Base-by-base conservation (phyloP, 2,888 invertebrate genomes). In the Morpho achilles region DNA sequence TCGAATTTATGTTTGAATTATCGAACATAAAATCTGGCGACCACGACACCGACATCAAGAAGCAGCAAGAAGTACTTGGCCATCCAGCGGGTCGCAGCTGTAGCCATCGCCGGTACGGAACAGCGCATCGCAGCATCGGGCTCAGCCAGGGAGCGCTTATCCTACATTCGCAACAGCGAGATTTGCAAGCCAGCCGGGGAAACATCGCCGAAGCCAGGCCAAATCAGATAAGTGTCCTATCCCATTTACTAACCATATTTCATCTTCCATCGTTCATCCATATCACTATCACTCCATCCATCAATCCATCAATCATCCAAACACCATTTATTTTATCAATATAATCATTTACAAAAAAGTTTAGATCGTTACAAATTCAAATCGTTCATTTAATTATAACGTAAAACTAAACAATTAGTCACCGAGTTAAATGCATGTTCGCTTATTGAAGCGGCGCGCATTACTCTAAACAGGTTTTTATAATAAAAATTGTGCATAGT, bases 231-330 rank as follows among this genome's bases (percentile, higher is more conserved):
- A 48, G 48, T 48, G 48, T 22, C 48, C 22, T 22, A 48, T 48
- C 48, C 48, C 48, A 48, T 48, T 22, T 22, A 10, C n/a, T 22
- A 16, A 8, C 10, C 22, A 16, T 48, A 48, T 8, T 42, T 42
- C 42, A 42, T 8, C 8, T 48, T 48, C 48, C n/a, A 48, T 22
- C 48, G 22, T 48, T 22, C 48, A 48, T 48, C 48, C 48, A 48
- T 32, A 49, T 49, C 22, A 49, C 32, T 32, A 16, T 16, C 16
- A 16, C 16, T 16, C 16, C 16, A 16, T 16, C 16, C 16, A 16
- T 16, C 16, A 16, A 16, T 16, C 16, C 16, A 16, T 16, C 16
- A 16, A 1, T 16, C 16, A 16, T 16, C 16, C 16, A 16, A 16
- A 16, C 16, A 16, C 16, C 16, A 16, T 16, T 16, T 16, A 16